Base-by-base conservation (phyloP, 1,140 invertebrate species). In the Neelides sp. region DNA sequence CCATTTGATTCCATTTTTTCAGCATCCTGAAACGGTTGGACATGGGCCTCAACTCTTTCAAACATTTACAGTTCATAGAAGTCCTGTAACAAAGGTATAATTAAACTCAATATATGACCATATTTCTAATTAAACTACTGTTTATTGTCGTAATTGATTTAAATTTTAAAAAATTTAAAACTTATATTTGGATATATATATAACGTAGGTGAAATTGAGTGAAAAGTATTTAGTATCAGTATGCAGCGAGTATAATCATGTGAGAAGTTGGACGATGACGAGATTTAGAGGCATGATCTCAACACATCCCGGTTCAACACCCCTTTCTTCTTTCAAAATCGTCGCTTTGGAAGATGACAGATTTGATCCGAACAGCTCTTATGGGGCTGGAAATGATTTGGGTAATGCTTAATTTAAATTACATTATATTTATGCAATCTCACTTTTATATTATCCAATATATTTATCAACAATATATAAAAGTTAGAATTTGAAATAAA, bases 211-310 rank as follows among this genome's bases (percentile, higher is more conserved):
- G 4, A 93, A 90, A 39, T 69, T 98, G 8, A 95, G 90, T 13
- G 93, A 97, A 69, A 95, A 93, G 69, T 92, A 94, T 70, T 71
- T 98, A 13, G 88, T 98, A 2, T 96, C 91, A 0, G 91, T 97
- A 0, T 98, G 93, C 68, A 90, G 85, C 59, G 92, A 97, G 66
- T 96, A 95, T 64, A 96, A 96, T 71, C 94, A 98, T 69, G 93
- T 97, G 4, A 72, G 94, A 45, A 93, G 87, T 47, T 98, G 94
- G 94, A 82, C 84, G 43, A 85, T 98, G 12, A 95, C 90, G 0
- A 75, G 94, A 55, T 98, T 98, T 64, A 73, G 93, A 36, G 84
- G 85, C 7, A 88, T 97, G 91, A 94, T 98, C 32, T 95, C 89
- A 4, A 98, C 93, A 1, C 93, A 97, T 66, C 93, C 94, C 1